These are phyloP conservation scores for Adelges cooleyi DNA, from an alignment of 1,140 invertebrate genomes.

Conservation along the genomic window DNA sequence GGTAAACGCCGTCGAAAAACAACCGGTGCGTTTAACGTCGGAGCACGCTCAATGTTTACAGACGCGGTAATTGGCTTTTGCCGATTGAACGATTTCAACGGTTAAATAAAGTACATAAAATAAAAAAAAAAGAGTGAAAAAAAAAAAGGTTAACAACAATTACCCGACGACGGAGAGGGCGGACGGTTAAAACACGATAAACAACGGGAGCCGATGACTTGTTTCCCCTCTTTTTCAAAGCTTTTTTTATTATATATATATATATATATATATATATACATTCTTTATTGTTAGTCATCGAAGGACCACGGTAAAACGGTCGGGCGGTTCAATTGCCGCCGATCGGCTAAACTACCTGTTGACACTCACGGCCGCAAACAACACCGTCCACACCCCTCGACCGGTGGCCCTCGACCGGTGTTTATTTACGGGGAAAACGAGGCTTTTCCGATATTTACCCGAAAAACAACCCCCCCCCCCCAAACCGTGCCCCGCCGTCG, in stretches of 20 bases:
- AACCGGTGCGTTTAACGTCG: neutral
- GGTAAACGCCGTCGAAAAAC: neutral
- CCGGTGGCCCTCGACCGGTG: neutral
- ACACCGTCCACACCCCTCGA: neutral
- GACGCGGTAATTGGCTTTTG: neutral
- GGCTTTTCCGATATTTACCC: slow-evolving; percentile 8
- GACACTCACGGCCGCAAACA: neutral
- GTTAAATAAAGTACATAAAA: slow-evolving; percentile 4
- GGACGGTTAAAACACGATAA: slow-evolving; percentile 18
- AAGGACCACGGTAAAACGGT: slow-evolving; percentile 22
- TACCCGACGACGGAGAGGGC: neutral
- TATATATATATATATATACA: slow-evolving; percentile 5
- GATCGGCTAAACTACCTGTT: slow-evolving; percentile 25
- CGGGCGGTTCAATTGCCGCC: slow-evolving; percentile 13
- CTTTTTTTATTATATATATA: too few species aligned
- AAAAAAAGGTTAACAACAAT: slow-evolving; percentile 4
- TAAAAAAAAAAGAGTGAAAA: neutral
- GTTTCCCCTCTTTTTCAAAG: slow-evolving; percentile 18
- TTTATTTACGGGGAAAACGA: slow-evolving; percentile 5
- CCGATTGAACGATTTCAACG: slow-evolving; percentile 16
- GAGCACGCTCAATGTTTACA: neutral
- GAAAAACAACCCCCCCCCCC: neutral
- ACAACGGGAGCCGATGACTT: slow-evolving; percentile 7
- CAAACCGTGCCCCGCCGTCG: too few species aligned
- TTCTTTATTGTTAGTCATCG: slow-evolving; percentile 11